Base-by-base conservation (phyloP, 2,888 invertebrate genomes). In the Pseudolycoriella hygida region DNA sequence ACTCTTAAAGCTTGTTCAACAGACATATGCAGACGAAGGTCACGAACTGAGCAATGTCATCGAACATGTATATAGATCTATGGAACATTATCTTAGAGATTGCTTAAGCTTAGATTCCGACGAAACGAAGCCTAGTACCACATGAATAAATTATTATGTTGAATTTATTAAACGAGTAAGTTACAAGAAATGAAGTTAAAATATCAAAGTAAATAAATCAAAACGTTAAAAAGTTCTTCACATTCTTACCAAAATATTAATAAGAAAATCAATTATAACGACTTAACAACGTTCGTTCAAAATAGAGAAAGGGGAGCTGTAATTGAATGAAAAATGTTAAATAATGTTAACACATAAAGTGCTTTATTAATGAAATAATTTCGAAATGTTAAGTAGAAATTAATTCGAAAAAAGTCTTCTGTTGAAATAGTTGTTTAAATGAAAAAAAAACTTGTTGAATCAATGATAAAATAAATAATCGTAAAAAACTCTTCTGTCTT, bases 11-110 rank as follows among this genome's bases (percentile, higher is more conserved):
- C 44, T 42, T 48, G 42, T 43, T 69, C 70, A 17, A n/a, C 70
- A 92, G 90, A 83, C 87, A 53, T 93, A 93, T 63, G 87, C 90
- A 43, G 88, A 92, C 63, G 88, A 90, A 68, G 87, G 86, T 50
- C 90, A 92, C 66, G 77, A 81, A 54, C 68, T 92, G 50, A 69
- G 71, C 53, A 88, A 88, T 47, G 89, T 88, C 50, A 75, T 86
- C 57, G 86, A 87, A 62, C 92, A 93, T 69, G 80, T 89, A 54
- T 90, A 90, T 68, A 76, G 82, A 58, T 88, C 88, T 55, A 88
- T 92, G 87, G 90, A 90, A 69, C 82, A 88, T 68, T 92, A 80
- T 70, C 78, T 92, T 64, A 76, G 82, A 64, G 81, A 87, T 72
- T 88, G 88, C 75, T 81, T 87, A 69, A 82, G 81, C 64, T 74